Conservation (phyloP, 2,113 vertebrate genomes). For the Campylomormyrus numenius region DNA sequence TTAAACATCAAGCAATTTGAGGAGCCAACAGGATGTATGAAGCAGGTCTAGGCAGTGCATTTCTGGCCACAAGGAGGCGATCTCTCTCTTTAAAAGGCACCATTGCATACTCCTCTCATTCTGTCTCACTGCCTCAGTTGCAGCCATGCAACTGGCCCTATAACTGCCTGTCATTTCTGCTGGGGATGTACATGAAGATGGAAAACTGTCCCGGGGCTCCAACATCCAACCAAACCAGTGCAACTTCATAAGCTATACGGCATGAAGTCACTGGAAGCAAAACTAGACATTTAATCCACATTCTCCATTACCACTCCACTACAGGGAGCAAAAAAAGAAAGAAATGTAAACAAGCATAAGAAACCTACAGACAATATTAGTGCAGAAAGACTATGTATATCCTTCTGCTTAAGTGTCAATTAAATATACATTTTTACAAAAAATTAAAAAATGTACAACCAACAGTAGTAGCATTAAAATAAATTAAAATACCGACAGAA, state of each 20-base stretch:
- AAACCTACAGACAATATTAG: neutral
- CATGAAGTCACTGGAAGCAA: neutral
- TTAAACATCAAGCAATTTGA: constrained; percentile 24
- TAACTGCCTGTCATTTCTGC: constrained; percentile 31
- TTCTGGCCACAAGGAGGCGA: neutral
- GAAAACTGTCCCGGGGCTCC: neutral
- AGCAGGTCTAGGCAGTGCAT: constrained; percentile 27
- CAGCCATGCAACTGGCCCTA: neutral
- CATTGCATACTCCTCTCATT: constrained; percentile 16
- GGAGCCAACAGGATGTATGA: constrained; percentile 10
- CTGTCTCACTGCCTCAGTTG: neutral
- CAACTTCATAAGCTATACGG: neutral
- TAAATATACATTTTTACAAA: constrained; percentile 11
- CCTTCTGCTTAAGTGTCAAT: neutral
- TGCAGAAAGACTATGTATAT: neutral
- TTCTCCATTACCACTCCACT: neutral
- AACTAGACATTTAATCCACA: neutral
- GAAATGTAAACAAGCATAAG: neutral
- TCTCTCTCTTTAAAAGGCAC: constrained; percentile 22
- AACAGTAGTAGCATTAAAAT: neutral
- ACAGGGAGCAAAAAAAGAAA: neutral
- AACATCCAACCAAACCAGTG: neutral
- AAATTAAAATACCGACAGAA: neutral
- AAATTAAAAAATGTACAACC: neutral
- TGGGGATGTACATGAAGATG: constrained; percentile 15